phyloP scores from a whole-genome alignment of 2,888 invertebrate species.

The Amblyjoppa proteus region DNA sequence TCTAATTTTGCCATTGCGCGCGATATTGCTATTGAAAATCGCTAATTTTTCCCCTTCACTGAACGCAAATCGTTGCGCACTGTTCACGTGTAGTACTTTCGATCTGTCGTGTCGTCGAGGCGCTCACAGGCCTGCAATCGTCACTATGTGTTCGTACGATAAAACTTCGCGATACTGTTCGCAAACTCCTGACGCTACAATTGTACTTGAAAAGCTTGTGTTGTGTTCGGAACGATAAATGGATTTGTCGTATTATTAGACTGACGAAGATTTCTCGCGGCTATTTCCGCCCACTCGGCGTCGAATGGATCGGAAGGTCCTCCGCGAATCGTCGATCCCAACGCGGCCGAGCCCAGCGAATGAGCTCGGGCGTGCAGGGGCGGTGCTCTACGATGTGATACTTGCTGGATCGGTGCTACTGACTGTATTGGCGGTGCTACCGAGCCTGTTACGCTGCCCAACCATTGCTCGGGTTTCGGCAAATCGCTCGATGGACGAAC shows the following conservation, averaged over 20 bases:
- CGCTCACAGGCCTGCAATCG: conserved; percentile 68
- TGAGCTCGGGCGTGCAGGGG: conserved; percentile 86
- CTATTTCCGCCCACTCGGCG: conserved; percentile 92
- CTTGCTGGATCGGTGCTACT: conserved; percentile 64
- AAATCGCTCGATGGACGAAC: conserved; percentile 85
- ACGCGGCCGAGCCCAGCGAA: conserved; percentile 86
- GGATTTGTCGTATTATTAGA: conserved; percentile 87
- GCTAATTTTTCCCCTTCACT: background rate
- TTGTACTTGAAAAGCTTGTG: conserved; percentile 88
- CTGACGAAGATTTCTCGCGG: conserved; percentile 86
- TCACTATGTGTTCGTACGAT: conserved; percentile 79
- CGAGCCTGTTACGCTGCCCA: conserved; percentile 90
- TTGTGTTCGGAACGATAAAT: conserved; percentile 86
- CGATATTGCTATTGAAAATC: conserved; percentile 11
- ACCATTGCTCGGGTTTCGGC: conserved; percentile 94
- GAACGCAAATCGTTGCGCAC: background rate
- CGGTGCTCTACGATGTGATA: conserved; percentile 86
- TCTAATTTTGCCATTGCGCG: conserved; percentile 4
- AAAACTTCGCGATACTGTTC: conserved; percentile 80
- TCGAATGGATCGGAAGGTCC: conserved; percentile 90
- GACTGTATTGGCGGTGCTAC: conserved; percentile 81
- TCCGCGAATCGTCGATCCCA: conserved; percentile 73
- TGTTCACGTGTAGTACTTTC: conserved; percentile 70
- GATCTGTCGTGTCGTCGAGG: conserved; percentile 68
- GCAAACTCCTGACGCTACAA: conserved; percentile 86